A percentile compares a stretch with the other conserved stretches of the same genome.
These are phyloP conservation scores for Leptocoma aspasia DNA, from an alignment of 2,113 vertebrate species.

Conservation along the genomic window DNA sequence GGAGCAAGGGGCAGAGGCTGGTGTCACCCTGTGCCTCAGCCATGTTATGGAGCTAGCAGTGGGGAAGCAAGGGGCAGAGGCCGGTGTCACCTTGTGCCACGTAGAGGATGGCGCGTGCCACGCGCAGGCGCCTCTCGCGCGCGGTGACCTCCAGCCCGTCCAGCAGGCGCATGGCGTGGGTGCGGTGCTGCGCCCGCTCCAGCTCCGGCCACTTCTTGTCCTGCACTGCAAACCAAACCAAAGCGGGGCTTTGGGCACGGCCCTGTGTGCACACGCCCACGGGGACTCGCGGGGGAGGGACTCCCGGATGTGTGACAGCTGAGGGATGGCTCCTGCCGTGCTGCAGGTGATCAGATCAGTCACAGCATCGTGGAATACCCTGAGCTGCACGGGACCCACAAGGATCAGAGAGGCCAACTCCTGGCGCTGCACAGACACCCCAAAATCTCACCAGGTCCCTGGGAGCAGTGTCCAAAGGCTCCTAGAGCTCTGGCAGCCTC, in stretches of 20 bases:
- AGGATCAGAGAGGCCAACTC: fast-evolving
- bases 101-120: slow-evolving; percentile 92
- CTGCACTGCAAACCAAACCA: slow-evolving; percentile 72
- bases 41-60: neutral
- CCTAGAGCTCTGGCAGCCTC: neutral
- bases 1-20: too few species aligned
- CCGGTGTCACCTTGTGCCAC: slow-evolving; percentile 86
- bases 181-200: slow-evolving; percentile 83
- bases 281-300: neutral
- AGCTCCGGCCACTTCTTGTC: slow-evolving; percentile 90
- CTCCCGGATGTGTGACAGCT: fast-evolving
- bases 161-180: slow-evolving; percentile 92
- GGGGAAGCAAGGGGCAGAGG: neutral
- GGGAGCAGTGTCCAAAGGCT: fast-evolving
- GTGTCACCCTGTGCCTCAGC: too few species aligned
- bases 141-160: slow-evolving; percentile 91
- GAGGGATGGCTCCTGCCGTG: fast-evolving
- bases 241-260: neutral
- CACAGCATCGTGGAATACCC: fast-evolving
- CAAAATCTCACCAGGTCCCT: neutral
- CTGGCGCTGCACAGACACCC: neutral
- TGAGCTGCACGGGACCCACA: neutral
- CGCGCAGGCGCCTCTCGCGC: slow-evolving; percentile 87
- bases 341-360: fast-evolving
- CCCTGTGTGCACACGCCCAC: too few species aligned